These are phyloP conservation scores for Ictalurus punctatus DNA, from an alignment of 2,113 vertebrate species.

Conservation along the genomic window DNA sequence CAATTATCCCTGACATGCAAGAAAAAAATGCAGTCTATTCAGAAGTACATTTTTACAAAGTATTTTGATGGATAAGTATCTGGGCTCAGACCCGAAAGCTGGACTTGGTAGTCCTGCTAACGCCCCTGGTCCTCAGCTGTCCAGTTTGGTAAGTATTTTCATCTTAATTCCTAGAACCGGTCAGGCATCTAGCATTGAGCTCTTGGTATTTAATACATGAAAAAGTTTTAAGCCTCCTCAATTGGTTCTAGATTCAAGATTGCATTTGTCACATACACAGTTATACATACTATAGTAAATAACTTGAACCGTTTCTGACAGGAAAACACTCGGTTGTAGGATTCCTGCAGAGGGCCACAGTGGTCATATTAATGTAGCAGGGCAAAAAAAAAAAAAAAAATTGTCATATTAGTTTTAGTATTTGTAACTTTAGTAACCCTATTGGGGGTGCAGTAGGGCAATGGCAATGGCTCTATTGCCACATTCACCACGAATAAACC, in stretches of 20 bases:
- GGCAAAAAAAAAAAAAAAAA: background rate
- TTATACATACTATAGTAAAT: too few species aligned
- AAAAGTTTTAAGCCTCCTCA: background rate
- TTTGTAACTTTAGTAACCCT: background rate
- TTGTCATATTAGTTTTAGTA: background rate
- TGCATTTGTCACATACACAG: too few species aligned
- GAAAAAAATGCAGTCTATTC: too few species aligned
- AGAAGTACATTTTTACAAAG: too few species aligned
- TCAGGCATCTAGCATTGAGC: background rate
- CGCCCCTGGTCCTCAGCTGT: background rate
- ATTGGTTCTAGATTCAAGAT: background rate
- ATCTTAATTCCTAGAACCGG: background rate
- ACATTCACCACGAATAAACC: background rate
- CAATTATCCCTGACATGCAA: too few species aligned
- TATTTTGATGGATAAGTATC: too few species aligned
- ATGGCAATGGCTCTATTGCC: background rate
- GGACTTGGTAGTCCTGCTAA: too few species aligned
- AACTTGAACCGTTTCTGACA: background rate
- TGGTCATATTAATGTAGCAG: background rate
- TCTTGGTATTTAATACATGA: background rate
- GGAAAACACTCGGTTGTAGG: background rate
- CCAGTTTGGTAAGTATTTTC: background rate
- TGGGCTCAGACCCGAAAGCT: too few species aligned
- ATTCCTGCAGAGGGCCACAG: background rate
- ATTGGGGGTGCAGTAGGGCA: background rate